phyloP scores from a whole-genome alignment of 2,888 invertebrate genomes.

The Ophraella communa region DNA sequence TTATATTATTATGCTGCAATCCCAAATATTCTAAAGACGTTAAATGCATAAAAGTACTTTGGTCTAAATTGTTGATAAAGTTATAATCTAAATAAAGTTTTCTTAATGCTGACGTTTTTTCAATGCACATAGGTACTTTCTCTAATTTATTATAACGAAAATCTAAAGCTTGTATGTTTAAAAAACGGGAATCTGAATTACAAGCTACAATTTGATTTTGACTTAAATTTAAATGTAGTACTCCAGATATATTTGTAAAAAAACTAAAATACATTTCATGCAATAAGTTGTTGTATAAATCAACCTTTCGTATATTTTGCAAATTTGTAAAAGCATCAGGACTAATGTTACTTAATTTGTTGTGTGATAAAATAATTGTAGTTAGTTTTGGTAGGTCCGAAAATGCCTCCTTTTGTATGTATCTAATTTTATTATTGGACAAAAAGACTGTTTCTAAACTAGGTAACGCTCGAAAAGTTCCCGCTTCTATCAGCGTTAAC shows the following conservation, averaged over 20 bases:
- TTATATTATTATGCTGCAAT: conserved; percentile 77
- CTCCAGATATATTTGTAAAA: conserved; percentile 74
- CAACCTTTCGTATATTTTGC: conserved; percentile 77
- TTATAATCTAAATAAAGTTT: conserved; percentile 79
- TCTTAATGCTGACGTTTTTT: conserved; percentile 69
- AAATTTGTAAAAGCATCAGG: conserved; percentile 77
- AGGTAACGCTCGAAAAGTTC: conserved; percentile 65
- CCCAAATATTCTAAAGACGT: conserved; percentile 75
- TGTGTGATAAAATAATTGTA: conserved; percentile 84
- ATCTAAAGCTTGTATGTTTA: conserved; percentile 74
- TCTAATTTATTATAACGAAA: conserved; percentile 72
- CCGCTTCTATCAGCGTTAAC: conserved; percentile 70
- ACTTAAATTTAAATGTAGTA: conserved; percentile 79
- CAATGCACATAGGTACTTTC: conserved; percentile 72
- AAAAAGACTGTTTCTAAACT: conserved; percentile 80
- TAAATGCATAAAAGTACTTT: conserved; percentile 76
- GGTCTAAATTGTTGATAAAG: conserved; percentile 71
- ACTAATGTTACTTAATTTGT: conserved; percentile 76
- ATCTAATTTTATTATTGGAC: conserved; percentile 77
- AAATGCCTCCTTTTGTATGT: conserved; percentile 75
- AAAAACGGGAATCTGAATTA: conserved; percentile 59
- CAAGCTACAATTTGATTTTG: conserved; percentile 68
- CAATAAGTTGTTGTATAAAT: conserved; percentile 81
- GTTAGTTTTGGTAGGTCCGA: conserved; percentile 78
- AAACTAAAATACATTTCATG: conserved; percentile 71